These are phyloP conservation scores for Elanoides forficatus DNA, from an alignment of 2,113 vertebrate genomes.

Conservation along the genomic window DNA sequence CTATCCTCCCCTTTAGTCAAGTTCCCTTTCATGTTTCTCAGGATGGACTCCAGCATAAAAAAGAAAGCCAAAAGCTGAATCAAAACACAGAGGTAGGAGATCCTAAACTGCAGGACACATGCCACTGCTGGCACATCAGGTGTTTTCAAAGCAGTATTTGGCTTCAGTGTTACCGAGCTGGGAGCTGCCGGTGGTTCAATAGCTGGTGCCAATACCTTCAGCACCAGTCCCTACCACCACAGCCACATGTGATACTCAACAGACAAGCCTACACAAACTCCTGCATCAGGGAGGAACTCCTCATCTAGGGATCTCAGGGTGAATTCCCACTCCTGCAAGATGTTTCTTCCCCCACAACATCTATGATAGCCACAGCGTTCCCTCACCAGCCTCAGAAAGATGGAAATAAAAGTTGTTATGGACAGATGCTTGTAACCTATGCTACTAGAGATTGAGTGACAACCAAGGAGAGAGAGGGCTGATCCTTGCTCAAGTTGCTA, in stretches of 20 bases:
- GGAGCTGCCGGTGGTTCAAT: background rate
- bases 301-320: background rate
- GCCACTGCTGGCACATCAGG: background rate
- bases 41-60: background rate
- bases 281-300: background rate
- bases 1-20: background rate
- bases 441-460: background rate
- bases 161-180: background rate
- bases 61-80: background rate
- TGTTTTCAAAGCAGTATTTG: background rate
- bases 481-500: background rate
- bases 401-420: background rate
- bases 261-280: background rate
- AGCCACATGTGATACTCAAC: background rate
- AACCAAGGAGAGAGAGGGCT: background rate
- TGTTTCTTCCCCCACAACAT: accelerated
- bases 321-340: background rate
- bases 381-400: background rate
- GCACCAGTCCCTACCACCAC: background rate
- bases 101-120: background rate
- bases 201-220: background rate
- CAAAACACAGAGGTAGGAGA: background rate
- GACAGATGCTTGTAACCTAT: background rate
- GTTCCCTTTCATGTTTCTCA: background rate
- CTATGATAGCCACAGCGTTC: background rate